Conservation (phyloP, 2,797 vertebrate species). For the Urosaurus nigricauda region DNA sequence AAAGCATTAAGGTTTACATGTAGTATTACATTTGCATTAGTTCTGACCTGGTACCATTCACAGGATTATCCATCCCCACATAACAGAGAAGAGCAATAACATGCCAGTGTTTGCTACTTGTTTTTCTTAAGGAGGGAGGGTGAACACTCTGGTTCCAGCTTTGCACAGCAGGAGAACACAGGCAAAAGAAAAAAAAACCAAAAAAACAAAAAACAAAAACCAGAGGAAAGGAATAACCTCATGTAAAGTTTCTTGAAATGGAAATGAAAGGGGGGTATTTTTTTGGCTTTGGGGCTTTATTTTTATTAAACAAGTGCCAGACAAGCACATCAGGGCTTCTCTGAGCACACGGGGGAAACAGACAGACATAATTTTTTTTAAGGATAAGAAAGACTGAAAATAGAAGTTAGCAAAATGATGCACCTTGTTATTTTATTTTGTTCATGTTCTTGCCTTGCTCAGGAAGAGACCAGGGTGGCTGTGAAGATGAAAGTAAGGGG, state of each 20-base stretch:
- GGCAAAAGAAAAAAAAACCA: not conserved
- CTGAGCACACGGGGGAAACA: not conserved
- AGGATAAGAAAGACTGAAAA: not conserved
- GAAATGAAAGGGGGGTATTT: constrained; percentile 3
- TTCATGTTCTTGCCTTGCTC: not conserved
- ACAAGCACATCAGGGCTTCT: not conserved
- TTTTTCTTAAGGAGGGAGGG: constrained; percentile 16
- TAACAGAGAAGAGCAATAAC: not conserved
- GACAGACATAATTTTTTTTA: not conserved
- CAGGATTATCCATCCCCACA: not conserved
- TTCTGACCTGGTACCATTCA: not conserved
- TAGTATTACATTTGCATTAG: not conserved
- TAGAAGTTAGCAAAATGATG: constrained; percentile 21
- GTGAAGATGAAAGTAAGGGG: not conserved
- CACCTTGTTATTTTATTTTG: not conserved
- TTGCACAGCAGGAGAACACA: constrained; percentile 21
- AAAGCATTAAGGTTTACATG: not conserved
- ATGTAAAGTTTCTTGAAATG: constrained; percentile 7
- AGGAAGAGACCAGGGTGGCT: not conserved
- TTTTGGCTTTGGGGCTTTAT: not conserved
- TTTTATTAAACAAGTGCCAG: not conserved
- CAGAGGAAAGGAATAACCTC: not conserved
- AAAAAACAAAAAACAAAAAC: not conserved
- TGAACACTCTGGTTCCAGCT: not conserved
- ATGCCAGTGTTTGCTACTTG: constrained; percentile 28